Evolutionary conservation across 2,888 invertebrate genomes (phyloP), one percentile per base, ranked within the genome.

Genomic region (Candidula unifasciata): DNA sequence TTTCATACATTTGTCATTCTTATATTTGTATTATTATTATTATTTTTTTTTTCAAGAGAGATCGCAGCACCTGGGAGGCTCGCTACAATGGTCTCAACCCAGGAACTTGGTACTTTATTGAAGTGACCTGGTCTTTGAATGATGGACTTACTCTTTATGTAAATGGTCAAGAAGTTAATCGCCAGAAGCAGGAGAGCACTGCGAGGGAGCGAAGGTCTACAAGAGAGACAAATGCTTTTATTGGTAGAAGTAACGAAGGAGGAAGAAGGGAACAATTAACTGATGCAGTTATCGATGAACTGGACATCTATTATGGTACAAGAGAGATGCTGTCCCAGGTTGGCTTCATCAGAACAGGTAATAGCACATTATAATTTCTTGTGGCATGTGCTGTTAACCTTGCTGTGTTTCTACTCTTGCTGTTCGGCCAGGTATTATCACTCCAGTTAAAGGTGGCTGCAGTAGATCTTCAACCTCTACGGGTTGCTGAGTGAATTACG

Each of bases 61-160:
- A 44, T 3, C 78, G 85, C 30, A 84, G 82, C n/a, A 10, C 64
- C 10, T 88, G 88, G 88, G 83, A 86, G 69, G 84, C 85, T 21
- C 79, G 84, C 33, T 88, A 84, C 82, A 79, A 66, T 44, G 71
- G 82, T 18, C 81, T 87, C 60, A 33, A n/a, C 66, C 81, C 87
- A 2, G 90, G 89, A 24, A 82, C 57, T 33, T 93, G 93, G 93
- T 91, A 92, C 86, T 93, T 91, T 87, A 82, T 93, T 27, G 93
- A 93, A 87, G 80, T 92, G 44, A 90, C 92, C 6, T 93, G 93
- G 92, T 83, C 84, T 37, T 82, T 60, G 13, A 83, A 87, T 30
- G 85, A 83, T 27, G 90, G 93, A 6, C 83, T 92, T 13, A 79
- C 86, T 18, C 85, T 93, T 85, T 93, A 88, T 83, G 84, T 91